Evolutionary conservation across 2,113 vertebrate genomes (phyloP).

Genomic region (Chlamydotis undulata): DNA sequence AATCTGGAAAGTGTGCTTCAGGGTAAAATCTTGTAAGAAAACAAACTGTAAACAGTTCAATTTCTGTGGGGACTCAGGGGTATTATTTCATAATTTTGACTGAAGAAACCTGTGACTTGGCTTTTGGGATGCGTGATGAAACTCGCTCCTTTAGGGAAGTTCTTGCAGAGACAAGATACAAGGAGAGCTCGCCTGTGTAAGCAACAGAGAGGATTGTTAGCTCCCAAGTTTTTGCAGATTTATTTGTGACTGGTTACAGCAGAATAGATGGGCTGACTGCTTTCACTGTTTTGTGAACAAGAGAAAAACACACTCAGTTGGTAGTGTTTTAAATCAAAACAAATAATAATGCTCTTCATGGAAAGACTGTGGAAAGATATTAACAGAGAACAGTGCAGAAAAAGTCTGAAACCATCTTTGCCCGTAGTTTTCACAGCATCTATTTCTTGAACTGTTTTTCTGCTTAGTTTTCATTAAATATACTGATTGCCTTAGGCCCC

Average conservation of each 20-base stretch:
- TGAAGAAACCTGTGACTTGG: conserved; percentile 14
- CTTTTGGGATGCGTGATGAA: background rate
- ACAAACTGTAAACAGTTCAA: background rate
- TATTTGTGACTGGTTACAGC: background rate
- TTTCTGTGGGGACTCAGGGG: background rate
- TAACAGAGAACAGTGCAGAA: background rate
- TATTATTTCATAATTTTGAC: conserved; percentile 24
- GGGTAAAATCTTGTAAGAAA: background rate
- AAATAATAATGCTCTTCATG: background rate
- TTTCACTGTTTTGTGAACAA: background rate
- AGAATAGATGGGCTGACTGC: background rate
- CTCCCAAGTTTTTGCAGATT: background rate
- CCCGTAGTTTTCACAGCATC: background rate
- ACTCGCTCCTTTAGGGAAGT: conserved; percentile 10
- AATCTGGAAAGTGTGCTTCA: background rate
- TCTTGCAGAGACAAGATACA: background rate
- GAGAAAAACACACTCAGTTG: background rate
- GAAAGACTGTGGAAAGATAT: background rate
- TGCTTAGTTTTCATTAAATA: background rate
- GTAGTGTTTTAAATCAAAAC: background rate
- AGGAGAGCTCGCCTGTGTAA: background rate
- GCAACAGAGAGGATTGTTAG: background rate
- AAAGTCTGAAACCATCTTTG: background rate
- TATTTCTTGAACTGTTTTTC: background rate
- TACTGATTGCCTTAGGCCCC: background rate